Evolutionary conservation across 2,113 vertebrate genomes (phyloP).

Genomic region (Zapus hudsonius): DNA sequence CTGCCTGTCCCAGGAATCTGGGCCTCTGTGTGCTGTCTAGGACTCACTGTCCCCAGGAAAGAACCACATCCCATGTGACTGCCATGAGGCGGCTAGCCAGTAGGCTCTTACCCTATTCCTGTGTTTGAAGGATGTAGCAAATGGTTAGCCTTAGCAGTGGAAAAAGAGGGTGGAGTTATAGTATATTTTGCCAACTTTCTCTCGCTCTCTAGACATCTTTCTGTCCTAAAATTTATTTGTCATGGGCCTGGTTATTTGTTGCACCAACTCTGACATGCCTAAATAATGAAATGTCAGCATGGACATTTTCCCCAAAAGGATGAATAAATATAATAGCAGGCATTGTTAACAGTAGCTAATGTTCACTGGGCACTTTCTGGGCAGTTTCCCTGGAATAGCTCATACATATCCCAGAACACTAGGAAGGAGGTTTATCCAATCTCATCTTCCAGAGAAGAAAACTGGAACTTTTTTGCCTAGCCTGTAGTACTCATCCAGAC

Average conservation of each 20-base stretch:
- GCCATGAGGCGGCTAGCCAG: background rate
- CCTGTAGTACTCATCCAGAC: background rate
- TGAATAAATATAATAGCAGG: background rate
- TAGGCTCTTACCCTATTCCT: background rate
- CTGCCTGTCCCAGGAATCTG: background rate
- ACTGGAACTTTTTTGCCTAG: background rate
- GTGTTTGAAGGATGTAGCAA: background rate
- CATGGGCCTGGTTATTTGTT: background rate
- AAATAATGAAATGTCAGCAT: background rate
- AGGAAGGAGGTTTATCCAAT: background rate
- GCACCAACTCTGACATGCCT: background rate
- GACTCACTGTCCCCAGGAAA: background rate
- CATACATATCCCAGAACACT: background rate
- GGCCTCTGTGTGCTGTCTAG: background rate
- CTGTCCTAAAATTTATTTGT: background rate
- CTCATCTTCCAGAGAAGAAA: slow-evolving; percentile 39
- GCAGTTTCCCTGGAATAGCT: background rate
- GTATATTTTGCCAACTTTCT: background rate
- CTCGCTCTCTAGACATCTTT: background rate
- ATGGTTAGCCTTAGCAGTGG: background rate
- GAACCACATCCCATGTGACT: background rate
- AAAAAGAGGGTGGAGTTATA: background rate
- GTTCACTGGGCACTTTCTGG: background rate
- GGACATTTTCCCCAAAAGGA: slow-evolving; percentile 7
- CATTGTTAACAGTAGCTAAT: background rate